A percentile compares a stretch with the other conserved stretches of the same genome.
Evolutionary conservation across 2,797 vertebrate species (phyloP).

Genomic region (Artibeus lituratus): DNA sequence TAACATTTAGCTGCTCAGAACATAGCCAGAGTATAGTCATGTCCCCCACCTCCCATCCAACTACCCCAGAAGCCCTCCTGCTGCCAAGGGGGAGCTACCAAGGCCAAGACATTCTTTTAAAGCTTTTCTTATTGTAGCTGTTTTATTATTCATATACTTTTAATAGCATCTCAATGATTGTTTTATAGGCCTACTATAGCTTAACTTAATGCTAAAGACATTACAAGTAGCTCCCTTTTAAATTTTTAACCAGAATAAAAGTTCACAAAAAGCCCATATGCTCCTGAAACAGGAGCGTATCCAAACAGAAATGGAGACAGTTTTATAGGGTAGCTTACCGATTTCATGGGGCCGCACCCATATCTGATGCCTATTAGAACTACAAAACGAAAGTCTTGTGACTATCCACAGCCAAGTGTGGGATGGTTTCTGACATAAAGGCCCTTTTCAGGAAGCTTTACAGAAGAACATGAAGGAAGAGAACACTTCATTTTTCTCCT

Average conservation of each 20-base stretch:
- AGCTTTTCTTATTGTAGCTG: slow-evolving; percentile 38
- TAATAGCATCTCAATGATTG: slow-evolving; percentile 56
- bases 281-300: neutral
- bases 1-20: slow-evolving; percentile 13
- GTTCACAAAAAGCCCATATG: slow-evolving; percentile 9
- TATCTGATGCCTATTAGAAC: neutral
- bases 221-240: slow-evolving; percentile 57
- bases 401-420: neutral
- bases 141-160: slow-evolving; percentile 71
- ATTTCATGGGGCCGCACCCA: neutral
- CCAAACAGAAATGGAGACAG: neutral
- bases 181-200: slow-evolving; percentile 31
- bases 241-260: slow-evolving; percentile 69
- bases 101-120: slow-evolving; percentile 36
- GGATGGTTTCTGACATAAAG: neutral
- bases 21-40: neutral
- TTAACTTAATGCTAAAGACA: slow-evolving; percentile 58
- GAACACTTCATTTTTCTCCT: neutral
- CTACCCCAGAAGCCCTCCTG: neutral
- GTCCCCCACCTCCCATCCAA: neutral
- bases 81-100: neutral
- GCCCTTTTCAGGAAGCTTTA: neutral
- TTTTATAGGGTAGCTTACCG: neutral
- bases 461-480: neutral
- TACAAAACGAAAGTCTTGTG: neutral